Evolutionary conservation across 2,888 invertebrate species (phyloP).

Genomic region (Metallyticus violacea): DNA sequence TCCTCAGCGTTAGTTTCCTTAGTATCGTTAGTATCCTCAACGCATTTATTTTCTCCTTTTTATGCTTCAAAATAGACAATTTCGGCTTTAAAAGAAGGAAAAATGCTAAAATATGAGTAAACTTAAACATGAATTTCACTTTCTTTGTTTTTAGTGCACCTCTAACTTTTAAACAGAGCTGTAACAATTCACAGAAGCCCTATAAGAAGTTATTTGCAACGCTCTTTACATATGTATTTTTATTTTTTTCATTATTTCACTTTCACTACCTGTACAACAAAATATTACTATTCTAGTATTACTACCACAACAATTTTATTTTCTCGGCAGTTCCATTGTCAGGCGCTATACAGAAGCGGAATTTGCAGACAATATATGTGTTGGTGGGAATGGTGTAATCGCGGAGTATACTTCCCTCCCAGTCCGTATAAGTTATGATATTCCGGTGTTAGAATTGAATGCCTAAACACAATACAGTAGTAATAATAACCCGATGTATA

Average conservation of each 20-base stretch:
- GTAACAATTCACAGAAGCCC: background rate
- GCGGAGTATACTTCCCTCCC: background rate
- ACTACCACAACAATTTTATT: background rate
- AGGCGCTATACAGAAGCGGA: background rate
- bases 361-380: background rate
- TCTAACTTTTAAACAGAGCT: no score
- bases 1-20: no score
- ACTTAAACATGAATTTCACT: no score
- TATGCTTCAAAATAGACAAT: no score
- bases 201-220: background rate
- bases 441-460: background rate
- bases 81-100: no score
- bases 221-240: background rate
- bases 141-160: no score
- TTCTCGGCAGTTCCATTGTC: background rate
- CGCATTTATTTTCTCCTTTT: no score
- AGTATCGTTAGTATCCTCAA: no score
- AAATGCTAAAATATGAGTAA: no score
- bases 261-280: background rate
- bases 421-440: background rate
- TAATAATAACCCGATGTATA: background rate
- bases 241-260: background rate
- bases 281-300: background rate
- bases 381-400: background rate
- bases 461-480: background rate